A percentile compares a stretch with the other conserved stretches of the same genome.
Conservation (phyloP, 2,888 invertebrate species). For the Lordiphosa fenestrarum region DNA sequence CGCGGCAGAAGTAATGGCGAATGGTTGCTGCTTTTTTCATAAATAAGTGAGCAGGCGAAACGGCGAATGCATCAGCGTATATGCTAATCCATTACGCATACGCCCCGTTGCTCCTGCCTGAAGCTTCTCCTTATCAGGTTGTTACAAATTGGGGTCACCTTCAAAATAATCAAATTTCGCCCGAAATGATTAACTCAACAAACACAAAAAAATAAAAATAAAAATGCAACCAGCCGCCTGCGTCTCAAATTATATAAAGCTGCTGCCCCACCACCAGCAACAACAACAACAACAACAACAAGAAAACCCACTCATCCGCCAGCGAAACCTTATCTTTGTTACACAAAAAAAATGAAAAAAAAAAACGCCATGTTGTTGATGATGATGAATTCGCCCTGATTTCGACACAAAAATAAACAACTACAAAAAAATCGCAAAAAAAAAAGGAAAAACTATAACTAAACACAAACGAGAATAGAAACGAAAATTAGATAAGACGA, state of each 20-base stretch:
- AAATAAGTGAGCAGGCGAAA: conserved; percentile 68
- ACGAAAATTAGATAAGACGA: conserved; percentile 70
- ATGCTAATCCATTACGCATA: conserved; percentile 50
- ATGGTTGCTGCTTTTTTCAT: conserved; percentile 48
- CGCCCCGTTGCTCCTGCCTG: conserved; percentile 20
- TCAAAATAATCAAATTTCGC: conserved; percentile 75
- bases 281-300: conserved; percentile 38
- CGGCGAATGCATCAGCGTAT: conserved; percentile 51
- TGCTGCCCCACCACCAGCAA: conserved; percentile 30
- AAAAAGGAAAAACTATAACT: conserved; percentile 17
- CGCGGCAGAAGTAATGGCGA: conserved; percentile 34
- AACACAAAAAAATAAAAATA: conserved; percentile 48
- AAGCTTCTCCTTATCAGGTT: conserved; percentile 46
- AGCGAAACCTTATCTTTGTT: conserved; percentile 71
- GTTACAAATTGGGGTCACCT: conserved; percentile 67
- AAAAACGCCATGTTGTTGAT: conserved; percentile 68
- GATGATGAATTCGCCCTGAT: conserved; percentile 79
- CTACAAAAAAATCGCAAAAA: conserved; percentile 43
- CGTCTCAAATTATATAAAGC: conserved; percentile 58
- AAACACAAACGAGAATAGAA: conserved; percentile 25
- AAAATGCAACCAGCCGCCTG: conserved; percentile 22
- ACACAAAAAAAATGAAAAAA: conserved; percentile 62
- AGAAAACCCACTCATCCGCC: conserved; percentile 53
- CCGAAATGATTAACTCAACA: conserved; percentile 72
- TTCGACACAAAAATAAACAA: conserved; percentile 76